Conservation (phyloP, 2,113 vertebrate species). For the Sigmodon hispidus region DNA sequence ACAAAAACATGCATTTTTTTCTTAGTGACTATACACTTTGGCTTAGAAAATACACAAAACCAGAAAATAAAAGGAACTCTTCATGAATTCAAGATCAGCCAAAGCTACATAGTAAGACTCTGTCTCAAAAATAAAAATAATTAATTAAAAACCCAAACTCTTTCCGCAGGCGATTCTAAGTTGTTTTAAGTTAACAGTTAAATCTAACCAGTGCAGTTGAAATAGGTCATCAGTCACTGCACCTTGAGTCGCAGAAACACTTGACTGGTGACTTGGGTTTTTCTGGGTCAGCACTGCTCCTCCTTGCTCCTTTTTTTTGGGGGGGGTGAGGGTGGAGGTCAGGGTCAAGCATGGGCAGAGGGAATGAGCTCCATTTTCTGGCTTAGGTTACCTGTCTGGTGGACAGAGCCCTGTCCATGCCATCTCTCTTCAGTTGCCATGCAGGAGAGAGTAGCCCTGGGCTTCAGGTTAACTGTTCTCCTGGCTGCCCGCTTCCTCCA, state of each 20-base stretch:
- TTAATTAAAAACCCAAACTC: not conserved
- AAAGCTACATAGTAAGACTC: not conserved
- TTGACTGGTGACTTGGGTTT: not conserved
- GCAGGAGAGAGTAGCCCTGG: not conserved
- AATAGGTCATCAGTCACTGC: not conserved
- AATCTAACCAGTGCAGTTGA: not conserved
- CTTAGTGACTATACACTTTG: not conserved
- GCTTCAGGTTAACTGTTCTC: constrained; percentile 13
- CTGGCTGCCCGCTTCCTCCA: constrained; percentile 73
- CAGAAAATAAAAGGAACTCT: not conserved
- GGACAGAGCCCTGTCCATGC: not conserved
- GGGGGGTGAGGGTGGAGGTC: not conserved
- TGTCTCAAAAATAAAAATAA: not conserved
- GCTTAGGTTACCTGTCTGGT: not conserved
- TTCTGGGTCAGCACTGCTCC: not conserved
- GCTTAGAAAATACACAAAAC: not conserved
- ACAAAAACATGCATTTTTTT: not conserved
- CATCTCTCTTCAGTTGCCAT: not conserved
- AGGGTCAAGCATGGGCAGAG: not conserved
- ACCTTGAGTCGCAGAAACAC: not conserved
- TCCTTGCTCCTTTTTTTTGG: not conserved
- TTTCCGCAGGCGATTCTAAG: not conserved
- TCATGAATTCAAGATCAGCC: not conserved
- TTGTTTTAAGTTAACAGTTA: not conserved
- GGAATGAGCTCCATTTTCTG: not conserved